Percentiles rank a stretch among this genome's conserved stretches.
Evolutionary conservation across 2,113 vertebrate genomes (phyloP).

Genomic region (Egretta garzetta): DNA sequence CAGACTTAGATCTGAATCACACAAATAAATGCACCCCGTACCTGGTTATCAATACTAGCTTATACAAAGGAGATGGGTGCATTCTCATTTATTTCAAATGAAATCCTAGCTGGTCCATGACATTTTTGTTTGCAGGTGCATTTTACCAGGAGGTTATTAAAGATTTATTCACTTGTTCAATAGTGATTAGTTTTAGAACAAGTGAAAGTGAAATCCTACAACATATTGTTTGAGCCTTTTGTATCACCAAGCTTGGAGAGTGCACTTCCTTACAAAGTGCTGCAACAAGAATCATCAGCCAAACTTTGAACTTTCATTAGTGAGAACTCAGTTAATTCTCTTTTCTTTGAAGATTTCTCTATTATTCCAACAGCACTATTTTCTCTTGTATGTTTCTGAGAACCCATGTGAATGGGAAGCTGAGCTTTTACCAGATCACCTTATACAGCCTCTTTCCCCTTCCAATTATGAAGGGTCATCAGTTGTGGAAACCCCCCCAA

Average conservation of each 20-base stretch:
- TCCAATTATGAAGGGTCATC: not conserved
- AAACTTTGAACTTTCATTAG: not conserved
- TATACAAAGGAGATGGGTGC: not conserved
- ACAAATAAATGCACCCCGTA: not conserved
- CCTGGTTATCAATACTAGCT: not conserved
- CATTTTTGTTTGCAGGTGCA: not conserved
- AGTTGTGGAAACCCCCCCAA: not conserved
- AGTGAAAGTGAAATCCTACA: not conserved
- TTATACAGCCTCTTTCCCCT: not conserved
- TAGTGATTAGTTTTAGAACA: not conserved
- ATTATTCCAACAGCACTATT: not conserved
- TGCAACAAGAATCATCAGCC: not conserved
- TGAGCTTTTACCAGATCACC: not conserved
- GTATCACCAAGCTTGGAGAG: not conserved
- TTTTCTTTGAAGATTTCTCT: not conserved
- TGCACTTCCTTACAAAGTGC: not conserved
- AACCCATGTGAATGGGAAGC: not conserved
- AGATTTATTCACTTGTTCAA: not conserved
- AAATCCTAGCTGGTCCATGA: not conserved
- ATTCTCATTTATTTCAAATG: not conserved
- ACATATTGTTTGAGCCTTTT: not conserved
- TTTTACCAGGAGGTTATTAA: not conserved
- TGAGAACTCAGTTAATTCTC: not conserved
- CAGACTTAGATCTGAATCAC: not conserved
- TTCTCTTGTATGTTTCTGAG: not conserved